phyloP scores from a whole-genome alignment of 2,888 invertebrate species.

The Acrobasis repandana region DNA sequence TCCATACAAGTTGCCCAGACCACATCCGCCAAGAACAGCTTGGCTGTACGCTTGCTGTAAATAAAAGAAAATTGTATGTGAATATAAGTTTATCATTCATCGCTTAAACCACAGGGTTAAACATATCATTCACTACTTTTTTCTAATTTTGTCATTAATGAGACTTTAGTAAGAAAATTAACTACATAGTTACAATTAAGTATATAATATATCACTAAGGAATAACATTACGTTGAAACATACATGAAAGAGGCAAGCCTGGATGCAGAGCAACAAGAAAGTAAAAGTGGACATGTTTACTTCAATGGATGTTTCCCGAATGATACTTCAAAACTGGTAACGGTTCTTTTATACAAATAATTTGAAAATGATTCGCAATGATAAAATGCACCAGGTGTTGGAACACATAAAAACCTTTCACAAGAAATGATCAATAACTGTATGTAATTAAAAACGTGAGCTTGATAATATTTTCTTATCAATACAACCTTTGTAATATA shows the following conservation, averaged over 20 bases:
- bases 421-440: no score
- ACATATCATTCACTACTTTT: no score
- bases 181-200: background rate
- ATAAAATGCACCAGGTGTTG: background rate
- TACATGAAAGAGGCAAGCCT: slow-evolving; percentile 40
- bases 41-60: slow-evolving; percentile 18
- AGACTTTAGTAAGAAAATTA: background rate
- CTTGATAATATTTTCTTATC: no score
- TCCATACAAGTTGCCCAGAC: slow-evolving; percentile 2
- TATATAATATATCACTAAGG: background rate
- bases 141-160: no score
- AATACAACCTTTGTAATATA: background rate
- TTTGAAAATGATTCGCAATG: no score
- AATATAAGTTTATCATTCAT: no score
- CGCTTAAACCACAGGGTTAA: no score
- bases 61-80: background rate
- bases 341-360: background rate
- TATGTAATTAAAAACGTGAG: no score
- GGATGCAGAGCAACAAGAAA: slow-evolving; percentile 37
- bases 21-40: slow-evolving; percentile 4
- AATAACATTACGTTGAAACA: background rate
- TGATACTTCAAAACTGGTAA: background rate
- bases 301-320: background rate
- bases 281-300: slow-evolving; percentile 37
- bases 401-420: background rate